Evolutionary conservation across 2,113 vertebrate genomes (phyloP), one percentile per base, ranked within the genome.

Genomic region (Otis tarda): DNA sequence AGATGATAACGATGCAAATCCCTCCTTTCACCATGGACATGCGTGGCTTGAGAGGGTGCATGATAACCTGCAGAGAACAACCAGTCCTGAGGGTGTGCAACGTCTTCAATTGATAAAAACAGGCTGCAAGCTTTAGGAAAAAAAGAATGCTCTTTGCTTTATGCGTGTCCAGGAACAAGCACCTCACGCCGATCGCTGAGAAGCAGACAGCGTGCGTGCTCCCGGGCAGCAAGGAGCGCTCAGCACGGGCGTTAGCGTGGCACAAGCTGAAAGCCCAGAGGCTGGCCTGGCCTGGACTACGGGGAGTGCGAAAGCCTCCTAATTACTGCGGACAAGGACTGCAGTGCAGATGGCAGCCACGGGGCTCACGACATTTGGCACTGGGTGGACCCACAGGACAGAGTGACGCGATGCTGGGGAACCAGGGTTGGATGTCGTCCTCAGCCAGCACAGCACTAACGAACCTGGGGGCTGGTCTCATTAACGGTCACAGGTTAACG

Each of bases 1-100:
- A 98, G 92, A 98, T 98, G 60, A 98, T 55, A 55, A 97, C 43
- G 59, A 98, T 95, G 84, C 98, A 98, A 59, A 98, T 92, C 31
- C 97, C 96, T 87, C 98, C 98, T 94, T 98, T 98, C 61, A 97
- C 95, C 19, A 94, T 95, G 50, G 97, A 98, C 97, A 98, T 98
- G 59, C 98, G 95, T 2, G 97, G 95, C 75, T 98, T 98, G 78
- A 98, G 93, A 20, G 98, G 98, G 65, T 98, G 98, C 93, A 98
- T 98, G 73, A 99, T 98, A 23, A 98, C 98, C 98, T 98, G 92
- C 30, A 57, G 63, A 87, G 63, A 91, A 74, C 52, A 92, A 64
- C 2, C 9, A 6, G 3, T 43, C n/a, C 53, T 80, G 61, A 89
- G 68, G 56, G 81, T 70, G 86, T 73, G 63, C 37, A 65, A 3